These are phyloP conservation scores for Actinia equina DNA, from an alignment of 64 coral and sea anemone genomes.

Conservation along the genomic window DNA sequence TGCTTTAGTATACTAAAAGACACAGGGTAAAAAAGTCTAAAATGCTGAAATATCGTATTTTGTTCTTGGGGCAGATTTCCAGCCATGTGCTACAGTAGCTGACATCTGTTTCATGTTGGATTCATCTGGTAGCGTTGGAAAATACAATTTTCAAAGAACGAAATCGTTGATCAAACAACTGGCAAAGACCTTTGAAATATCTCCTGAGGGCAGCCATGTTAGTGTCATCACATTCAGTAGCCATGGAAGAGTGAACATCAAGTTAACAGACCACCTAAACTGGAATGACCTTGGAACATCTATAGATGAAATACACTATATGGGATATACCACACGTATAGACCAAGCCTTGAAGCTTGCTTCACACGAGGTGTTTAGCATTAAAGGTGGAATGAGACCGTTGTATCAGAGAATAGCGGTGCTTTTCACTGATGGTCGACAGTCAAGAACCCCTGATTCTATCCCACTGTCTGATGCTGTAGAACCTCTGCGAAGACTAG, in stretches of 20 bases:
- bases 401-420: background rate
- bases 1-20: no score
- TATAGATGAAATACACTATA: slow-evolving; percentile 11
- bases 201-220: background rate
- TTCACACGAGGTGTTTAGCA: background rate
- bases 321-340: background rate
- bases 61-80: no score
- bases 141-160: slow-evolving; percentile 1
- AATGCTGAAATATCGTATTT: no score
- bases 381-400: background rate
- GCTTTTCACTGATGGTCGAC: background rate
- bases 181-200: no score
- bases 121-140: slow-evolving; percentile 31
- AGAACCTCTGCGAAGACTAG: background rate
- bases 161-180: background rate
- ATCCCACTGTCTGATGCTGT: background rate
- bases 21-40: no score
- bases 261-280: slow-evolving; percentile 1
- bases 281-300: slow-evolving; percentile 6
- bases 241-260: background rate
- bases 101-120: slow-evolving; percentile 34
- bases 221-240: slow-evolving; percentile 22
- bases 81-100: no score
- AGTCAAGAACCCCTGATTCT: background rate
- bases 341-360: slow-evolving; percentile 29